Evolutionary conservation across 2,113 vertebrate genomes (phyloP).

Genomic region (Dendrocopos noguchii): DNA sequence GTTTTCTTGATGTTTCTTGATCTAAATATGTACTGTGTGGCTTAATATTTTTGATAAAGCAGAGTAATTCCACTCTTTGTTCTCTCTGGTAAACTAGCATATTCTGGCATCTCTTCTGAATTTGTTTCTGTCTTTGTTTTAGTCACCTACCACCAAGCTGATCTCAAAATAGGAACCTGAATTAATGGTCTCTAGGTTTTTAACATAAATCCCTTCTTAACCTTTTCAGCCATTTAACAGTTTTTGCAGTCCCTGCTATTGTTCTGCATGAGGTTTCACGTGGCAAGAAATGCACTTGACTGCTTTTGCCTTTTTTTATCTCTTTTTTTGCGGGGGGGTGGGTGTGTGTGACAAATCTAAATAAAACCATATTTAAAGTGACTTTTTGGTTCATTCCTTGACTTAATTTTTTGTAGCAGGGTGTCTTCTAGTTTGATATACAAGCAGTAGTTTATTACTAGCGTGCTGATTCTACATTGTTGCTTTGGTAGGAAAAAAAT

Average conservation of each 20-base stretch:
- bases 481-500: background rate
- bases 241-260: background rate
- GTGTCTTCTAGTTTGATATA: background rate
- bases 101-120: background rate
- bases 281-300: background rate
- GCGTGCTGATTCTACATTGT: background rate
- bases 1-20: background rate
- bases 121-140: constrained; percentile 11
- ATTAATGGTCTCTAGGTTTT: constrained; percentile 21
- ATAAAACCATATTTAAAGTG: background rate
- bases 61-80: background rate
- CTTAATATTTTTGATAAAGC: background rate
- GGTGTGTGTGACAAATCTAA: background rate
- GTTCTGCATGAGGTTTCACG: background rate
- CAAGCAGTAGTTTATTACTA: background rate
- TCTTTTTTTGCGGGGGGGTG: background rate
- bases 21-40: background rate
- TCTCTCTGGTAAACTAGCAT: background rate
- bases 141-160: background rate
- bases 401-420: background rate
- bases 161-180: constrained; percentile 45
- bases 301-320: background rate
- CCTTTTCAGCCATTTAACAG: background rate
- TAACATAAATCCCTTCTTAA: constrained; percentile 33
- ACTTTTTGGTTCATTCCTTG: background rate